Evolutionary conservation across 1,140 invertebrate genomes (phyloP), one percentile per base, ranked within the genome.

Genomic region (Penaeus indicus): DNA sequence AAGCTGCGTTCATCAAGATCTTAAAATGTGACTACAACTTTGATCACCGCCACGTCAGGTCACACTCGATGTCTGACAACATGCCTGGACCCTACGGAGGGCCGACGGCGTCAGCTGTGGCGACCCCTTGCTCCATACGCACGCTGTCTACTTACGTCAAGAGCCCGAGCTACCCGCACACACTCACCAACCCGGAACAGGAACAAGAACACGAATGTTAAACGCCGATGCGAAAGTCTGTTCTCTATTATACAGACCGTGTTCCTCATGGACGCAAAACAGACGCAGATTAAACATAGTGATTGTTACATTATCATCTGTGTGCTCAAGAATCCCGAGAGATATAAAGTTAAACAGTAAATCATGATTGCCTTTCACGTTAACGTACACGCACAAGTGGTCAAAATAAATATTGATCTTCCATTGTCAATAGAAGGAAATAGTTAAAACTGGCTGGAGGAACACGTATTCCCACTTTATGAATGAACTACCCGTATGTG

Each of bases 1-100:
- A 91, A 67, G 81, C 90, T 8, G 90, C 92, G 16, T 92, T 92
- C 88, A 87, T 92, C 80, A 90, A 90, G 79, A 89, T 91, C 78
- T 86, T 91, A 19, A 86, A 80, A 19, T 91, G 91, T 63, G 75
- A 87, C 38, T 91, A 90, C 85, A 80, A 86, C 54, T 88, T 90
- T 38, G 87, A 88, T 32, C 84, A 87, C 54, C 78, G 86, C 1
- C 90, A 88, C 67, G 86, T 85, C 3, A 54, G 90, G n/a, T 88
- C 86, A 3, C 87, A 84, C 85, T 90, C 90, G 11, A 88, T 88
- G 86, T 90, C 90, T 0, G 90, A 90, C 86, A 90, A 90, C 77
- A 87, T 88, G 79, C 60, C 87, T 1, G 87, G 87, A 21, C 38
- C 67, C 16, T 85, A 84, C 63, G 80, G 85, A 22, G 89, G 80